These are phyloP conservation scores for Orycteropus afer DNA, from an alignment of 2,113 vertebrate species.

Conservation along the genomic window DNA sequence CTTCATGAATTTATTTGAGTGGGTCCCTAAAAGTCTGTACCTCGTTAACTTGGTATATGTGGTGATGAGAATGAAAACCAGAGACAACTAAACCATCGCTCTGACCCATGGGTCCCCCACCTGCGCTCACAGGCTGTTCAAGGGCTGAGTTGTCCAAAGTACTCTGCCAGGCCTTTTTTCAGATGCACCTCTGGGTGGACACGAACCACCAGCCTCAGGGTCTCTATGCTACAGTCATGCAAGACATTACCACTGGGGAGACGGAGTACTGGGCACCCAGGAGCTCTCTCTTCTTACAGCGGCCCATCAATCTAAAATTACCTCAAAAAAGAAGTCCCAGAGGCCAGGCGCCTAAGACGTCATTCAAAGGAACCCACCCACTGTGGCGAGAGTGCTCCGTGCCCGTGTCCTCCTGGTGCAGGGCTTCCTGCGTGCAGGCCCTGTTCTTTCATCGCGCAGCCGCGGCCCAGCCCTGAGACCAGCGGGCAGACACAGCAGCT, in stretches of 20 bases:
- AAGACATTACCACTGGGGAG: neutral
- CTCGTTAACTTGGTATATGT: neutral
- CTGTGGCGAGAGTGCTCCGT: neutral
- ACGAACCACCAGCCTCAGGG: neutral
- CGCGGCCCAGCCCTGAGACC: neutral
- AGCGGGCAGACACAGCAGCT: neutral
- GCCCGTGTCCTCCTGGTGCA: too few species aligned
- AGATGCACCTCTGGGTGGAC: neutral
- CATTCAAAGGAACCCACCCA: neutral
- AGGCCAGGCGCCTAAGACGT: neutral
- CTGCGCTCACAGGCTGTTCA: neutral
- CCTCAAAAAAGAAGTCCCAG: neutral
- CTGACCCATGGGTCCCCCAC: neutral
- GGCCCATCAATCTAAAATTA: neutral
- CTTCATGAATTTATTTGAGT: neutral
- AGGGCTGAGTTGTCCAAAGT: neutral
- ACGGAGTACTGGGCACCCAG: neutral
- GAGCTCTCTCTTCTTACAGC: neutral
- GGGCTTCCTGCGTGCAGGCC: neutral
- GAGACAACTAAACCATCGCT: neutral
- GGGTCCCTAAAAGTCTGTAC: neutral
- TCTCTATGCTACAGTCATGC: rapidly evolving
- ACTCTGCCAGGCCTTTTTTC: too few species aligned
- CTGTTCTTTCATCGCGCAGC: neutral
- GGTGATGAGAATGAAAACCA: neutral